phyloP scores from a whole-genome alignment of 2,113 vertebrate species.

The Misgurnus anguillicaudatus region DNA sequence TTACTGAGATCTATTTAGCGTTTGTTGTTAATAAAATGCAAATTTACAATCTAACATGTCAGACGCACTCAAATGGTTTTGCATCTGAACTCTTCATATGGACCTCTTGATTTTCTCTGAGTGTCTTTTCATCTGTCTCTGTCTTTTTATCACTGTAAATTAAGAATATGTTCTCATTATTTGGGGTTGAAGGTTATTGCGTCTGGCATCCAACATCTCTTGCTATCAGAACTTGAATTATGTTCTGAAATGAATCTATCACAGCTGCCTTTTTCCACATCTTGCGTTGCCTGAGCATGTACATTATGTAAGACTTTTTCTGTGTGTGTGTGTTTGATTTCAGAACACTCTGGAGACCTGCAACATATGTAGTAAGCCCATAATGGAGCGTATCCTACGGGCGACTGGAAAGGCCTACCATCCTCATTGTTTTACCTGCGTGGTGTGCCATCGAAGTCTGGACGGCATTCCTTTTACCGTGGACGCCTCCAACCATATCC shows the following conservation, averaged over 20 bases:
- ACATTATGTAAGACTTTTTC: constrained; percentile 46
- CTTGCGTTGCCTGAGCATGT: too few relatives aligned
- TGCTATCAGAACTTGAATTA: neutral
- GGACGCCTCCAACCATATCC: constrained; percentile 92
- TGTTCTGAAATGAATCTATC: neutral
- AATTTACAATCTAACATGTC: too few relatives aligned
- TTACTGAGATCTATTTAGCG: neutral
- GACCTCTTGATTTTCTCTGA: too few relatives aligned
- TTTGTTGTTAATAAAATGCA: neutral
- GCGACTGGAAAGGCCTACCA: constrained; percentile 98
- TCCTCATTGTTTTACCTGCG: constrained; percentile 97
- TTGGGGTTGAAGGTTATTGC: constrained; percentile 1
- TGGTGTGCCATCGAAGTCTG: constrained; percentile 93
- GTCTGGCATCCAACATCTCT: neutral
- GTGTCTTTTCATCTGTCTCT: too few relatives aligned
- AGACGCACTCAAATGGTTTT: too few relatives aligned
- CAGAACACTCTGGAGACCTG: constrained; percentile 97
- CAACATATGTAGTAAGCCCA: constrained; percentile 91
- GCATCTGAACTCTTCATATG: too few relatives aligned
- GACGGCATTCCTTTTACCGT: constrained; percentile 98
- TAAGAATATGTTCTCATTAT: neutral
- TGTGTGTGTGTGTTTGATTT: constrained; percentile 53
- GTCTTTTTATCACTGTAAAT: neutral
- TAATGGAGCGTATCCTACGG: constrained; percentile 96
- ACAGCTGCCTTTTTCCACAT: too few relatives aligned